Evolutionary conservation across 2,888 invertebrate species (phyloP), one percentile per base, ranked within the genome.

Genomic region (Agriopis leucophaearia): DNA sequence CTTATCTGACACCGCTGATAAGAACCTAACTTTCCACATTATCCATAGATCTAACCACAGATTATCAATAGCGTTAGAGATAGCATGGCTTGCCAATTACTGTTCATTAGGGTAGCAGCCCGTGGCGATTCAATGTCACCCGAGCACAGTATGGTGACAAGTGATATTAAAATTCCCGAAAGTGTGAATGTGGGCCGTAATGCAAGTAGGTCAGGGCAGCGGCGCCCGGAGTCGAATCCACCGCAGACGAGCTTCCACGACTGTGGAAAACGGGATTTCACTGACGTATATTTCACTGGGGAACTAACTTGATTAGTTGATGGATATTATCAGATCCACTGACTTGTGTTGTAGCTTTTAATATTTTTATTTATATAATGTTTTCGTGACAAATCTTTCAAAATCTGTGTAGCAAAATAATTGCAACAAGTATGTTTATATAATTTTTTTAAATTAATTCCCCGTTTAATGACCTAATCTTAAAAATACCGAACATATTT

Each of bases 141-240:
- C 50, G 57, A 58, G 58, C 58, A 69, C 71, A 70, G 74, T 69
- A 70, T 71, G 71, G 66, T 59, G 66, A 70, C 73, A 69, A 73
- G 71, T 68, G 57, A 73, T 72, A 74, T 72, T 73, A 74, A 73
- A 74, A 74, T 74, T 73, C 68, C 73, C 73, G 63, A 76, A 76
- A 80, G 79, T 83, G 80, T 80, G 78, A 81, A 87, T 88, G 81
- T 86, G 83, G 87, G 84, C 84, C 86, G 86, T 80, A 82, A 81
- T 81, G 80, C 86, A 89, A 88, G 87, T 88, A 88, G 89, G 88
- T 88, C 89, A 88, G 81, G 72, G 78, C 78, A 77, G 72, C 73
- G 74, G 72, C 70, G 73, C 63, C 71, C 72, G 69, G 67, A 66
- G 65, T 52, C 57, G 58, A 57, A 63, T 47, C 65, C 54, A 66